Percentiles rank a stretch among this genome's conserved stretches.
Evolutionary conservation across 2,797 vertebrate genomes (phyloP).

Genomic region (Morelia viridis): DNA sequence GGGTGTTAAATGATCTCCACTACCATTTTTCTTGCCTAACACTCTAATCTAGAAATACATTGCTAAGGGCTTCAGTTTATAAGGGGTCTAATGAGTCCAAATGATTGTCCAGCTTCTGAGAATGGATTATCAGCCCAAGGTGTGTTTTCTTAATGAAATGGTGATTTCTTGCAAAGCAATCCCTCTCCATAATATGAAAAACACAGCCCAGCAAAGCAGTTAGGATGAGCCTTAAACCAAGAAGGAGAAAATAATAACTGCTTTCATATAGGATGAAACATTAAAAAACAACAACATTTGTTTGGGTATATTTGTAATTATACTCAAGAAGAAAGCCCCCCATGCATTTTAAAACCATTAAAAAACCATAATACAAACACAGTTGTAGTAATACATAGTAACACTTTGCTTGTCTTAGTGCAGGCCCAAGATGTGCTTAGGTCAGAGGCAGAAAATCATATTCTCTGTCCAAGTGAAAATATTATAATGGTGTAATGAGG

Average conservation of each 20-base stretch:
- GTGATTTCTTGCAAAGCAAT: conserved; percentile 39
- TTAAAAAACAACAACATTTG: background rate
- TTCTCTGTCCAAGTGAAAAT: background rate
- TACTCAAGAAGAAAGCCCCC: background rate
- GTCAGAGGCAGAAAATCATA: background rate
- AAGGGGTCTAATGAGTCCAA: conserved; percentile 57
- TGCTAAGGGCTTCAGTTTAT: conserved; percentile 56
- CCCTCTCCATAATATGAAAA: conserved; percentile 1
- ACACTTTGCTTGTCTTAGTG: background rate
- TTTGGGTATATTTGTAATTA: background rate
- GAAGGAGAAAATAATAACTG: conserved; percentile 33
- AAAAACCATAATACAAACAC: background rate
- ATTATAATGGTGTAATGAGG: background rate
- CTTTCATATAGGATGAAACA: background rate
- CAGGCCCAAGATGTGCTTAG: background rate
- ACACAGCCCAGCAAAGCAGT: fast-evolving
- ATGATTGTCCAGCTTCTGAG: conserved; percentile 54
- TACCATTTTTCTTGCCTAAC: conserved; percentile 71
- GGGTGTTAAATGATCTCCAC: conserved; percentile 73
- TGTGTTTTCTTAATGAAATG: conserved; percentile 53
- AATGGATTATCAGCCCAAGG: conserved; percentile 52
- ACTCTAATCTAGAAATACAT: conserved; percentile 60
- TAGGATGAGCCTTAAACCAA: conserved; percentile 18
- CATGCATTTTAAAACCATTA: background rate
- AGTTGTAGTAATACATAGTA: background rate